Evolutionary conservation across 2,888 invertebrate genomes (phyloP), one percentile per base, ranked within the genome.

Genomic region (Diarsia dahlii): DNA sequence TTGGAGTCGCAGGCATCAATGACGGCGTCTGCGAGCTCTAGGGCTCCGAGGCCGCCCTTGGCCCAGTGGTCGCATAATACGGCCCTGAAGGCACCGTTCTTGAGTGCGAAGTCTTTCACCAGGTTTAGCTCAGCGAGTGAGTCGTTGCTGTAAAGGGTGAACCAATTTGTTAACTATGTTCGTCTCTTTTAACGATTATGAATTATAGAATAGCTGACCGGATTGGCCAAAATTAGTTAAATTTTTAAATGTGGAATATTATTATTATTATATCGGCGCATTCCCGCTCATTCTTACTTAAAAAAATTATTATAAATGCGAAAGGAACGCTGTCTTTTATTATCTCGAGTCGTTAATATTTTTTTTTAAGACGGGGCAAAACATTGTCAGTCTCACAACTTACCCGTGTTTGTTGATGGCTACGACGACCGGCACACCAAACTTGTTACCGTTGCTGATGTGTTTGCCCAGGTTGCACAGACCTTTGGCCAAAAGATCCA

Each of bases 351-450:
- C 34, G 34, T 34, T 34, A 3, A 34, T n/a, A 34, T 34, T 34
- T 34, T 34, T 34, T 34, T 34, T 34, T 34, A 34, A 34, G 34
- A 56, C 23, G 8, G 18, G 28, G 28, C 15, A 58, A 58, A 18
- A 1, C 28, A 28, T 8, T 45, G 6, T 34, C 34, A 34, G 34
- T 34, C 34, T 34, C 34, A 8, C 8, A 48, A 86, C 90, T 88
- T 69, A 99, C 98, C 97, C 96, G 92, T 99, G 99, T 78, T 97
- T 97, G 94, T 99, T 99, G 85, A 99, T 97, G 15, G 99, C 99
- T 1, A 99, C 99, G 6, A 99, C 98, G 10, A 99, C 99, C 0
- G 99, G 99, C 18, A 99, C 97, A 48, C 99, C 99, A 94, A 98
- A 99, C 91, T 98, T 98, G 76, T 95, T 97, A 0, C 98, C 99